Percentiles rank a stretch among this genome's conserved stretches.
Evolutionary conservation across 2,888 invertebrate genomes (phyloP).

Genomic region (Lapara coniferarum): DNA sequence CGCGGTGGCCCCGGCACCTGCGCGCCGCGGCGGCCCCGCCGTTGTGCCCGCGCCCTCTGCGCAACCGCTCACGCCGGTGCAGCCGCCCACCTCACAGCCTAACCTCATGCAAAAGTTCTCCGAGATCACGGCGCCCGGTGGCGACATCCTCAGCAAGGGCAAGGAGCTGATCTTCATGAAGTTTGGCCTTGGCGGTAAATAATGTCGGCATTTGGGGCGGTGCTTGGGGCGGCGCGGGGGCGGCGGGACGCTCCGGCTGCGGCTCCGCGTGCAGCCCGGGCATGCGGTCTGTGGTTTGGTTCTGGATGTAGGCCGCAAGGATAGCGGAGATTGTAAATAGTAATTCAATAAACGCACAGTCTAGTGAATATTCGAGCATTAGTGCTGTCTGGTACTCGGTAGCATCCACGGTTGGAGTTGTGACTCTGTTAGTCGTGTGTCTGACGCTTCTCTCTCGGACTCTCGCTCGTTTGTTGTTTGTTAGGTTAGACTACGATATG

Average conservation of each 20-base stretch:
- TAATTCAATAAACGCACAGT: conserved; percentile 83
- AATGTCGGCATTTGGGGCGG: conserved; percentile 73
- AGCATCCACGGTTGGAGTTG: conserved; percentile 70
- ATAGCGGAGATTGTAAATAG: conserved; percentile 66
- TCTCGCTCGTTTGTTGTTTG: conserved; percentile 71
- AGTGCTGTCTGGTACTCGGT: conserved; percentile 69
- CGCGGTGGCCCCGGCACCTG: conserved; percentile 60
- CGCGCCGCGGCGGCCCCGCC: conserved; percentile 75
- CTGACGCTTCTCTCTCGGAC: conserved; percentile 69
- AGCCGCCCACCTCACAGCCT: conserved; percentile 81
- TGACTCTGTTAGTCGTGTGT: conserved; percentile 68
- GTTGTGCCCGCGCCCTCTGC: conserved; percentile 77
- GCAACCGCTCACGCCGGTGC: conserved; percentile 60
- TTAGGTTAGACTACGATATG: conserved; percentile 66
- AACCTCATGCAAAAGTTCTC: conserved; percentile 95
- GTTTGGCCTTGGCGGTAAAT: conserved; percentile 93
- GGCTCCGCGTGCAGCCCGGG: conserved; percentile 46
- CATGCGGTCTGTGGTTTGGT: conserved; percentile 47
- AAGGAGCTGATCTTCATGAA: conserved; percentile 97
- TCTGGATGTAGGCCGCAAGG: neutral
- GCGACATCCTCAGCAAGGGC: conserved; percentile 95
- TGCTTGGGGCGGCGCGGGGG: neutral
- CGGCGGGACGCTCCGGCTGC: conserved; percentile 34
- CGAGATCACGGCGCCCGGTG: conserved; percentile 94
- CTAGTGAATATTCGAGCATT: conserved; percentile 79